Percentiles rank a stretch among this genome's conserved stretches.
phyloP scores from a whole-genome alignment of 2,797 vertebrate species.

The Onychomys arenicola region DNA sequence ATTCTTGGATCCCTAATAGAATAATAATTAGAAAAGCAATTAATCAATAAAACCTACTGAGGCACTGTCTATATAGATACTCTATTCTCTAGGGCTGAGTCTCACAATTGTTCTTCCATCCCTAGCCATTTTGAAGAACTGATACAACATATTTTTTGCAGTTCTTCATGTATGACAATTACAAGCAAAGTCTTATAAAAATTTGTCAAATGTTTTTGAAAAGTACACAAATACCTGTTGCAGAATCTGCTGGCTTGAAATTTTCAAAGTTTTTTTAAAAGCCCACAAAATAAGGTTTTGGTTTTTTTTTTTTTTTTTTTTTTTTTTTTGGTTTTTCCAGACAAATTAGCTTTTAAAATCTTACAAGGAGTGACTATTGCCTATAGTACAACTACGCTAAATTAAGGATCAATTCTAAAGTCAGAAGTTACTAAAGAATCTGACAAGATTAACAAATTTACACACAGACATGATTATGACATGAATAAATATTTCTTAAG shows the following conservation, averaged over 20 bases:
- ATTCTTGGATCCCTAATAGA: not conserved
- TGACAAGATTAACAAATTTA: conserved; percentile 10
- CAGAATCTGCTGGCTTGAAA: not conserved
- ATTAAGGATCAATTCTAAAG: not conserved
- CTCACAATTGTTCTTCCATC: conserved; percentile 27
- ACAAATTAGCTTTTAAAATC: not conserved
- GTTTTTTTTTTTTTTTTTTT: too few relatives aligned
- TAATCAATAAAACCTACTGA: not conserved
- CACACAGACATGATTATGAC: conserved; percentile 6
- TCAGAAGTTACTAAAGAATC: conserved; percentile 17
- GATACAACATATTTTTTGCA: not conserved
- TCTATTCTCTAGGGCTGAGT: not conserved
- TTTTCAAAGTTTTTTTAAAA: not conserved
- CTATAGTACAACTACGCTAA: not conserved
- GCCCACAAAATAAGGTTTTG: conserved; percentile 8
- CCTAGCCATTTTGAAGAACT: conserved; percentile 4
- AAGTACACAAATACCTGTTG: not conserved
- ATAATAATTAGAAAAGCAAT: not conserved
- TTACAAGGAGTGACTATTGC: conserved; percentile 18
- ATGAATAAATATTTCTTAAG: conserved; percentile 41
- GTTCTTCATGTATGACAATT: conserved; percentile 32
- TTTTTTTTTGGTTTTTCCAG: too few relatives aligned
- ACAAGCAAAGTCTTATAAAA: not conserved
- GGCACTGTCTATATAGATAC: not conserved
- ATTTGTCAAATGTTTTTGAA: not conserved